Evolutionary conservation across 1,140 invertebrate species (phyloP).

Genomic region (Bombyx mori): ASM3026992v2 NC_085129.1:6984501-6985000

Average conservation of each 20-base stretch:
- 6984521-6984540: conserved; percentile 63
- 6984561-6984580: conserved; percentile 55
- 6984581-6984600: conserved; percentile 53
- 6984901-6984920: background rate
- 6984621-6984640: background rate
- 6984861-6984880: conserved; percentile 32
- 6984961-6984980: background rate
- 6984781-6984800: conserved; percentile 68
- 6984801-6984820: conserved; percentile 65
- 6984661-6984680: conserved; percentile 9
- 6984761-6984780: conserved; percentile 47
- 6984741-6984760: conserved; percentile 61
- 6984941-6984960: background rate
- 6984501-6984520: conserved; percentile 52
- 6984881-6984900: background rate
- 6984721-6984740: conserved; percentile 68
- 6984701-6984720: conserved; percentile 57
- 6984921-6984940: background rate
- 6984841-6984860: conserved; percentile 47
- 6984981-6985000: too few relatives aligned
- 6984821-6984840: conserved; percentile 61
- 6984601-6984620: conserved; percentile 45
- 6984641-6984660: too few relatives aligned
- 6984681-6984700: conserved; percentile 48
- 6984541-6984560: conserved; percentile 62